These are phyloP conservation scores for Archips crataeganus DNA, from an alignment of 2,888 invertebrate species.

Conservation along the genomic window DNA sequence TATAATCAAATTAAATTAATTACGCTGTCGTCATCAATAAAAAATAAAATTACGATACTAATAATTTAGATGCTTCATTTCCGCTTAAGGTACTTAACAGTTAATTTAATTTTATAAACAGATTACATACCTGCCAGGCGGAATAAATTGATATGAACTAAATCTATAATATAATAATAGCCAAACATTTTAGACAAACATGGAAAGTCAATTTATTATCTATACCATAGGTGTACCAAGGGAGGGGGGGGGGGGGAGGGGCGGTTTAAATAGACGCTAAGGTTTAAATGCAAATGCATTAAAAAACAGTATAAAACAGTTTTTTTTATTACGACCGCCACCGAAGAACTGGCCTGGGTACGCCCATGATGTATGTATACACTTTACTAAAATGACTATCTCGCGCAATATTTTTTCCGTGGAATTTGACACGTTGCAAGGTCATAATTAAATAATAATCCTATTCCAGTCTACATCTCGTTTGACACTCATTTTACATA, in stretches of 20 bases:
- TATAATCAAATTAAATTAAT: too few species aligned
- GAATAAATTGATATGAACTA: slow-evolving; percentile 17
- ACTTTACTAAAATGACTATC: neutral
- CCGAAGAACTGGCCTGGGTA: too few species aligned
- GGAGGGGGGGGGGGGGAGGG: too few species aligned
- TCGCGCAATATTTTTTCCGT: neutral
- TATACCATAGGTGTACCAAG: too few species aligned
- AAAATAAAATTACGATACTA: neutral
- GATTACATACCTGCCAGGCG: slow-evolving; percentile 27
- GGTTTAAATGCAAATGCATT: too few species aligned
- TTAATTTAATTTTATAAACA: slow-evolving; percentile 11
- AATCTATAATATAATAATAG: neutral
- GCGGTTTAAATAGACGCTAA: too few species aligned
- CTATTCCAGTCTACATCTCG: neutral
- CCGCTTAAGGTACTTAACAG: neutral
- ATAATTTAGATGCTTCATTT: neutral
- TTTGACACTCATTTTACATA: neutral
- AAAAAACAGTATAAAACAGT: too few species aligned
- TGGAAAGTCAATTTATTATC: neutral
- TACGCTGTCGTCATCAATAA: neutral
- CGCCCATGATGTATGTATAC: neutral
- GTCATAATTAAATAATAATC: neutral
- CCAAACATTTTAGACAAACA: neutral
- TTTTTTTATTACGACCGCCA: too few species aligned
- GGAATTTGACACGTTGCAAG: neutral